Evolutionary conservation across 2,113 vertebrate genomes (phyloP).

Genomic region (Microcebus griseorufus): DNA sequence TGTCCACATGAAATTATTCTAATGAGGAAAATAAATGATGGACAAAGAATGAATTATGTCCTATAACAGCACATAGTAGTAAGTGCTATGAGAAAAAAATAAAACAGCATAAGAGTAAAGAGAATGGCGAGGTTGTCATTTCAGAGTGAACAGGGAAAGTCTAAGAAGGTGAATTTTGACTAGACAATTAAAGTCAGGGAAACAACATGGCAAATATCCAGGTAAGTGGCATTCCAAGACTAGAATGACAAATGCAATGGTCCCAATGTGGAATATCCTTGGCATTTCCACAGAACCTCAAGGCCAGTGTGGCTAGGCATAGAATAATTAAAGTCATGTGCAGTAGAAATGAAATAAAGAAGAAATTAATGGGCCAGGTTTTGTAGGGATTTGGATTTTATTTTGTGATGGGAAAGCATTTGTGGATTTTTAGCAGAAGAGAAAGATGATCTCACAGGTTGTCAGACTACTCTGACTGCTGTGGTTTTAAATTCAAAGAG

Average conservation of each 20-base stretch:
- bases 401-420: background rate
- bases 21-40: background rate
- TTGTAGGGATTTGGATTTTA: background rate
- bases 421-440: background rate
- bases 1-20: background rate
- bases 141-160: background rate
- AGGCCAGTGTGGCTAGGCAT: background rate
- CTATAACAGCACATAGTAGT: background rate
- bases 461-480: background rate
- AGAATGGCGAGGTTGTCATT: background rate
- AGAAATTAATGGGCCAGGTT: background rate
- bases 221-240: background rate
- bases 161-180: background rate
- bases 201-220: background rate
- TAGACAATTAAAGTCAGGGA: background rate
- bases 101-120: background rate
- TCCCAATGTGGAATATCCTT: background rate
- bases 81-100: background rate
- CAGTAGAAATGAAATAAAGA: background rate
- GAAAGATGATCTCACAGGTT: background rate
- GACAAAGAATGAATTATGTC: background rate
- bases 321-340: background rate
- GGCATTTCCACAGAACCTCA: background rate
- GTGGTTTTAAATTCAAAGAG: background rate
- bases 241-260: background rate